Conservation (phyloP, 2,113 vertebrate genomes). For the Chiloscyllium plagiosum region DNA sequence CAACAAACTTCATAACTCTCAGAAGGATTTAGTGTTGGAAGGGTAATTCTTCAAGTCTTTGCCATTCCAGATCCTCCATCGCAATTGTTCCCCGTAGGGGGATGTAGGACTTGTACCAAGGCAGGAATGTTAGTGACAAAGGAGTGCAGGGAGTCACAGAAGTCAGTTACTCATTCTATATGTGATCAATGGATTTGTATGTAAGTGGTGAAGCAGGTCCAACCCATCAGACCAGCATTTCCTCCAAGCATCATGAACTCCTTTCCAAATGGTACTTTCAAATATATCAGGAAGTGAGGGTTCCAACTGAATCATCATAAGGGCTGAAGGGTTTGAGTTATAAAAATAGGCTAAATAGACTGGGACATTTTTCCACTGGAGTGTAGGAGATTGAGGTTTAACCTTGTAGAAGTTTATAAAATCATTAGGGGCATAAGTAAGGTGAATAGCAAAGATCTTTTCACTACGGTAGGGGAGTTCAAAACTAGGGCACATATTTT, state of each 20-base stretch:
- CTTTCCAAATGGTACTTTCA: background rate
- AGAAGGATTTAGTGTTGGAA: background rate
- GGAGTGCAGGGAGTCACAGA: background rate
- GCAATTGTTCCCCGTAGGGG: background rate
- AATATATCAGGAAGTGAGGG: background rate
- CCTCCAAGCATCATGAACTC: background rate
- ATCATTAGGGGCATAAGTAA: no score
- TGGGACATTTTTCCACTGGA: no score
- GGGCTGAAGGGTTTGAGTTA: no score
- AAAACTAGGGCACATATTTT: no score
- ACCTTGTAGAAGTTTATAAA: no score
- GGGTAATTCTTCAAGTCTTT: background rate
- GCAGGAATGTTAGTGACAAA: background rate
- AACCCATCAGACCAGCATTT: background rate
- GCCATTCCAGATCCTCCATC: background rate
- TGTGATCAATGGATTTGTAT: background rate
- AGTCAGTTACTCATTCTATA: background rate
- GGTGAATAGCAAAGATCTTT: no score
- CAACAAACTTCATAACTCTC: background rate
- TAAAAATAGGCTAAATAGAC: no score
- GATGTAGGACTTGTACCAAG: background rate
- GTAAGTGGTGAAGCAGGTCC: background rate
- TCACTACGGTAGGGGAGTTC: no score
- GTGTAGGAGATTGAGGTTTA: no score
- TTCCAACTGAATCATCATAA: background rate